Evolutionary conservation across 2,888 invertebrate species (phyloP).

Genomic region (Thyatira batis): DNA sequence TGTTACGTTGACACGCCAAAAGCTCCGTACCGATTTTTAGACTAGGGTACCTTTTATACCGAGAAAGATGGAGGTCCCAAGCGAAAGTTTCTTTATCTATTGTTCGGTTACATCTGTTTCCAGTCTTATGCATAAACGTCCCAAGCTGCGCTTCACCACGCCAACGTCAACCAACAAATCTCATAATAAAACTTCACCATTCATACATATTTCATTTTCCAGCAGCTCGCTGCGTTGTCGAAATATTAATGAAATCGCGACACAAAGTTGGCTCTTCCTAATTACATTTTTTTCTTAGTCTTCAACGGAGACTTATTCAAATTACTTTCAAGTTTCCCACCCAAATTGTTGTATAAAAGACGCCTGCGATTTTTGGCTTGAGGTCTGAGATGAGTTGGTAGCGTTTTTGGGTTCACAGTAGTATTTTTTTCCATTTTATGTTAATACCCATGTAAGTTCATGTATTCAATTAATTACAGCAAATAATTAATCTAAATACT

Average conservation of each 20-base stretch:
- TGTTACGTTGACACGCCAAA: no score
- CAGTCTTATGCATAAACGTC: background rate
- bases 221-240: background rate
- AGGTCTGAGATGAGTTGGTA: background rate
- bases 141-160: background rate
- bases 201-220: background rate
- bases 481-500: no score
- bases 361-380: conserved; percentile 6
- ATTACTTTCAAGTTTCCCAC: conserved; percentile 23
- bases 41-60: no score
- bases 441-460: no score
- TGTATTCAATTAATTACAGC: no score
- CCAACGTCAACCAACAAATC: background rate
- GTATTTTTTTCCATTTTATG: no score
- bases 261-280: conserved; percentile 12
- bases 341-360: conserved; percentile 13
- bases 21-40: no score
- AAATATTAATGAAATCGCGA: conserved; percentile 12
- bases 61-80: no score
- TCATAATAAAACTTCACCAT: background rate
- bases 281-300: conserved; percentile 18
- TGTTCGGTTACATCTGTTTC: no score
- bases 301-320: conserved; percentile 24
- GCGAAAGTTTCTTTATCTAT: no score
- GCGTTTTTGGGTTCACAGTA: background rate